Evolutionary conservation across 2,888 invertebrate species (phyloP).

Genomic region (Noctua janthina): DNA sequence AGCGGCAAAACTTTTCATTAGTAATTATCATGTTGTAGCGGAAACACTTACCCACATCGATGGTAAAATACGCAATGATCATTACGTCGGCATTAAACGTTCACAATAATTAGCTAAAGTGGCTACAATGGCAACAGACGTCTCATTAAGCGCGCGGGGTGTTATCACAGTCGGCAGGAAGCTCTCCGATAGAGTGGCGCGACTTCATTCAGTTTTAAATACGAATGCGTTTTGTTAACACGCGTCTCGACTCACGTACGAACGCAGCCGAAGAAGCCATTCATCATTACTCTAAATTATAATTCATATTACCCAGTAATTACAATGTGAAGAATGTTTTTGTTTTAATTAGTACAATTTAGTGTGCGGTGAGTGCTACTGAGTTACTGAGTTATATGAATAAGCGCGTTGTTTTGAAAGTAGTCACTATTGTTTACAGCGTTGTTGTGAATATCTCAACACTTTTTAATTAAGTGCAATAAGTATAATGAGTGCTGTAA

Average conservation of each 20-base stretch:
- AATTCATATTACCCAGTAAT: slow-evolving; percentile 54
- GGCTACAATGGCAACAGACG: slow-evolving; percentile 68
- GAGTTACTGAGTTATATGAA: slow-evolving; percentile 49
- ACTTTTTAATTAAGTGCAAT: slow-evolving; percentile 65
- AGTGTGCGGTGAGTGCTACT: slow-evolving; percentile 59
- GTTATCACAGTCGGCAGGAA: slow-evolving; percentile 85
- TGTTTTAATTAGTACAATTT: slow-evolving; percentile 64
- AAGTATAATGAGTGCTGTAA: slow-evolving; percentile 62
- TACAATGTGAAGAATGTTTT: slow-evolving; percentile 62
- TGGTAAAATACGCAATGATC: slow-evolving; percentile 60
- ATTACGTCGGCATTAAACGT: slow-evolving; percentile 63
- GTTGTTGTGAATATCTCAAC: slow-evolving; percentile 56
- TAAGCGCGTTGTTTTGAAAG: slow-evolving; percentile 44
- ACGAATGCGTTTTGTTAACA: slow-evolving; percentile 78
- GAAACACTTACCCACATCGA: slow-evolving; percentile 61
- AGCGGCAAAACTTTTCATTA: slow-evolving; percentile 50
- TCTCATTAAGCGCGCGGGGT: slow-evolving; percentile 73
- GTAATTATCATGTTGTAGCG: slow-evolving; percentile 56
- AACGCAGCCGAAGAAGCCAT: slow-evolving; percentile 40
- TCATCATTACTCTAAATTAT: slow-evolving; percentile 55
- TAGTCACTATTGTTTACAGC: slow-evolving; percentile 48
- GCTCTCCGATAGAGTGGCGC: slow-evolving; percentile 74
- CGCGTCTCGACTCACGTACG: slow-evolving; percentile 68
- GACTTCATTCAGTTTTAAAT: slow-evolving; percentile 85
- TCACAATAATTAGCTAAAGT: slow-evolving; percentile 69